These are phyloP conservation scores for Carposina sasakii DNA, from an alignment of 1,140 invertebrate species.

Conservation along the genomic window DNA sequence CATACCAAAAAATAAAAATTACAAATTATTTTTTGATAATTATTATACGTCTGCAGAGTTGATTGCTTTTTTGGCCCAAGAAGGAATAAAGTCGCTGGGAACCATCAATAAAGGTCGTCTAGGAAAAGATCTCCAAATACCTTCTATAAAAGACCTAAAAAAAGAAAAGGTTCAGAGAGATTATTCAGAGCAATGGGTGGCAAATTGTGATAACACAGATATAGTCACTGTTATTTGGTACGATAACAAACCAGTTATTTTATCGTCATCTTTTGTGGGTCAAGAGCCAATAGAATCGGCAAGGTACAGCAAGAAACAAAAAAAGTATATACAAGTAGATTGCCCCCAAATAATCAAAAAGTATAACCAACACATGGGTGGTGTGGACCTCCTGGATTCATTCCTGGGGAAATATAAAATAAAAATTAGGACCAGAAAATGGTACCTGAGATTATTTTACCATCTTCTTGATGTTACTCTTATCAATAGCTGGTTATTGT, in stretches of 20 bases:
- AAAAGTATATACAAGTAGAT: conserved; percentile 23
- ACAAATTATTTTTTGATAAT: conserved; percentile 19
- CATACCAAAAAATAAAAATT: conserved; percentile 11
- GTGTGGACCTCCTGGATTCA: conserved; percentile 11
- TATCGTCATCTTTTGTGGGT: conserved; percentile 23
- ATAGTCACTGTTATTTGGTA: conserved; percentile 24
- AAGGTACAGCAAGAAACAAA: conserved; percentile 17
- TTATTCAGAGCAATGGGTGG: conserved; percentile 23
- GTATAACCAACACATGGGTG: conserved; percentile 27
- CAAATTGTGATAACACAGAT: conserved; percentile 17
- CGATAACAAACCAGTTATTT: conserved; percentile 23
- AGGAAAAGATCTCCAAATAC: conserved; percentile 21
- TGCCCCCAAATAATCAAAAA: conserved; percentile 24
- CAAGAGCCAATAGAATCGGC: conserved; percentile 15
- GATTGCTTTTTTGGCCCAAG: conserved; percentile 20
- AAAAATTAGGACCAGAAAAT: conserved; percentile 21
- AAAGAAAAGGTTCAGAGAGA: conserved; percentile 18
- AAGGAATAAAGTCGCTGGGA: conserved; percentile 22
- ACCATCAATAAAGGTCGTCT: conserved; percentile 22
- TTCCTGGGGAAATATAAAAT: conserved; percentile 19
- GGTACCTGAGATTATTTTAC: conserved; percentile 12
- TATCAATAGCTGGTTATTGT: neutral
- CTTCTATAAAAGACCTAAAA: conserved; percentile 20
- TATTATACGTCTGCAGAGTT: conserved; percentile 17
- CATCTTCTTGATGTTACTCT: neutral